phyloP scores from a whole-genome alignment of 2,113 vertebrate genomes.

The Enhydra lutris region DNA sequence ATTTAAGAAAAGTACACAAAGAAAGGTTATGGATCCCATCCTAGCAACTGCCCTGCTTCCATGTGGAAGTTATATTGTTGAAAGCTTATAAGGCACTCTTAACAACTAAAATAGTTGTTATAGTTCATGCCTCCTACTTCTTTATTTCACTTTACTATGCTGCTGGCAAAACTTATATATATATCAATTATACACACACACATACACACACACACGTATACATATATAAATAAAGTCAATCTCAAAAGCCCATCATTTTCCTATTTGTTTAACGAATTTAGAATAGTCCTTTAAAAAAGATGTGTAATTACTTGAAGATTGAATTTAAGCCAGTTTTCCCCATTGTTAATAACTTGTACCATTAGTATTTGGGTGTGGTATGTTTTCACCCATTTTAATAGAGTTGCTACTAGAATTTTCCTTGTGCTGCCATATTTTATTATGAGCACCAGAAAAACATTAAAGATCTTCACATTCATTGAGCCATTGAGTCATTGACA shows the following conservation, averaged over 20 bases:
- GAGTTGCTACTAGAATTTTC: neutral
- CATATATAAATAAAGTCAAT: neutral
- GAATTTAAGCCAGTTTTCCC: neutral
- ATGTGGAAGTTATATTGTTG: neutral
- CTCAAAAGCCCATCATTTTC: neutral
- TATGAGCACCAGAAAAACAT: neutral
- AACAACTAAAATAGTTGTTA: neutral
- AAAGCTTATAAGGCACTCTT: neutral
- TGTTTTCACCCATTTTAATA: neutral
- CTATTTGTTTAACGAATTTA: neutral
- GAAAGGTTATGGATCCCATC: neutral
- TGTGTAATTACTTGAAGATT: neutral
- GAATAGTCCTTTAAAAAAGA: constrained; percentile 18
- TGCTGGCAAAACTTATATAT: neutral
- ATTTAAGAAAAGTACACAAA: neutral
- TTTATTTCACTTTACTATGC: neutral
- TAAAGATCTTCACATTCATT: neutral
- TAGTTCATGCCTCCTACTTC: neutral
- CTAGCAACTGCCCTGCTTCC: neutral
- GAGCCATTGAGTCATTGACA: neutral
- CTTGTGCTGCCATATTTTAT: neutral
- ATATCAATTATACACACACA: too few species aligned
- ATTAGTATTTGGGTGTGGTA: neutral
- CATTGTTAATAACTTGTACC: neutral
- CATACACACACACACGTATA: too few species aligned